A percentile compares a stretch with the other conserved stretches of the same genome.
Evolutionary conservation across 35 echinoderm and acorn worm genomes (phyloP).

Genomic region (Anneissia japonica): DNA sequence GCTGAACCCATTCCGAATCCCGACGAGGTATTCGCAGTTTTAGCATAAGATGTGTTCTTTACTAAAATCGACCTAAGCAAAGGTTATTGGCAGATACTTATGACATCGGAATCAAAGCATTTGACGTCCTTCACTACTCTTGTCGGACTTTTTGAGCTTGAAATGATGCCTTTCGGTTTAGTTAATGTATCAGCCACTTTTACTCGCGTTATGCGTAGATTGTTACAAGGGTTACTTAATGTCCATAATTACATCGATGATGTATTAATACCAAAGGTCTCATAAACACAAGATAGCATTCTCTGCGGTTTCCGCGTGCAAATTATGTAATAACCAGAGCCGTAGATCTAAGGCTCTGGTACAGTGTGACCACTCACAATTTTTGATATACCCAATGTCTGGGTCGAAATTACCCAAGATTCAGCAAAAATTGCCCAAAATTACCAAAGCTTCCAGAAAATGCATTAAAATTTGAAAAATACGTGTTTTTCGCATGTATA

Average conservation of each 20-base stretch:
- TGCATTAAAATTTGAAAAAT: no score
- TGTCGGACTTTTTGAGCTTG: neutral
- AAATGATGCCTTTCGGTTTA: slow-evolving; percentile 6
- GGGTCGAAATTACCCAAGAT: no score
- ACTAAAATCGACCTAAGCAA: slow-evolving; percentile 19
- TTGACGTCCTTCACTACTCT: neutral
- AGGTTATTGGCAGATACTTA: slow-evolving; percentile 4
- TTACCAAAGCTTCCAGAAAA: no score
- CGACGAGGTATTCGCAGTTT: neutral
- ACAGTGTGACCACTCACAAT: no score
- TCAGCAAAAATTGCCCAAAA: no score
- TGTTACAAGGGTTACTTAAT: neutral
- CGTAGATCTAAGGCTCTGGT: no score
- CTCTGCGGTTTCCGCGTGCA: no score
- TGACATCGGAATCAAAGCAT: neutral
- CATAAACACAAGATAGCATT: no score
- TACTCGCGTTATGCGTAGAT: neutral
- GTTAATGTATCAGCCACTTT: neutral
- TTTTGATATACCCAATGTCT: no score
- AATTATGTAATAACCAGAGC: no score
- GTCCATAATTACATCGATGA: slow-evolving; percentile 34
- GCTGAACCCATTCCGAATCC: slow-evolving; percentile 13
- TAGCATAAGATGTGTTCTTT: slow-evolving; percentile 7
- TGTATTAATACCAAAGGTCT: slow-evolving; percentile 29
- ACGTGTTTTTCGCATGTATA: no score